Evolutionary conservation across 2,888 invertebrate species (phyloP), one percentile per base, ranked within the genome.

Genomic region (Amphiduros pacificus): DNA sequence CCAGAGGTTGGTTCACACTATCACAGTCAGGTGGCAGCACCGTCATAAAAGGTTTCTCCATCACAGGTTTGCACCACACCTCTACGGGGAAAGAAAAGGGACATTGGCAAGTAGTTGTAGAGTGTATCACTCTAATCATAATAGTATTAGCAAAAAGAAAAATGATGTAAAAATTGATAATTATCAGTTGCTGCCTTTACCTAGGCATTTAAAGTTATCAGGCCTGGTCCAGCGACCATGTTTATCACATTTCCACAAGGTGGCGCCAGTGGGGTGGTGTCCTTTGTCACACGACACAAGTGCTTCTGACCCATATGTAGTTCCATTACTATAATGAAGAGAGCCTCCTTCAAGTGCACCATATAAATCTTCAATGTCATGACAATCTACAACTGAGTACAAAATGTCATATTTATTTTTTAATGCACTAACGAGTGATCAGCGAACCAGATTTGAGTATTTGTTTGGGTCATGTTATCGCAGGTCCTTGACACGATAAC

Each of bases 201-300:
- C 73, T 41, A 64, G 50, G 63, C 74, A 74, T 51, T 61, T 58
- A 29, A 70, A 67, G 49, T 60, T 64, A 1, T 51, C 53, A 2
- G 71, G 71, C 9, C 65, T 71, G 1, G 70, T 70, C 74, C 74
- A 74, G 2, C 59, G 52, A 1, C 72, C 74, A 52, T 66, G 56
- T 31, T 41, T 32, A 5, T 66, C 68, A 63, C 74, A 74, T 14
- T 36, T 40, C 60, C 73, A 66, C 11, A 44, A 24, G 9, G 60
- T 61, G 44, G 62, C 65, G 14, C 71, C 71, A 61, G 66, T 69
- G 2, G 62, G 29, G 14, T 60, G 63, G 44, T 44, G 44, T n/a
- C 44, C 44, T 6, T n/a, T 6, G 22, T 44, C 20, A 17, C 44
- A 44, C 44, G 44, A 11, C 6, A 17, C 44, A 6, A 20, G 44